Percentiles rank a stretch among this genome's conserved stretches.
Evolutionary conservation across 2,888 invertebrate species (phyloP).

Genomic region (Cheilosia variabilis): DNA sequence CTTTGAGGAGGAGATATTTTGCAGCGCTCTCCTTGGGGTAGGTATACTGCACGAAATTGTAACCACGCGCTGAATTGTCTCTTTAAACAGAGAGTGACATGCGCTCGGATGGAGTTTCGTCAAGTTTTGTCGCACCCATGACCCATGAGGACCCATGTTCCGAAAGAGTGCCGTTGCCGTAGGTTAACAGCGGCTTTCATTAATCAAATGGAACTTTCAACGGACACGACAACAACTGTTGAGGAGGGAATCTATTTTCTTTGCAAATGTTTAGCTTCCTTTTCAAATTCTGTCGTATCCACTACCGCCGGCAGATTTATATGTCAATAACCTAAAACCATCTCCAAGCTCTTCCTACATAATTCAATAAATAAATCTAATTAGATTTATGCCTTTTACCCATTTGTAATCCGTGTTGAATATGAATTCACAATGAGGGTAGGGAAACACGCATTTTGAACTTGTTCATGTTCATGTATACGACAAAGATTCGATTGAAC

Average conservation of each 20-base stretch:
- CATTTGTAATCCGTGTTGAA: too few species aligned
- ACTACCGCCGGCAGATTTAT: too few species aligned
- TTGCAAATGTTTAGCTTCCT: too few species aligned
- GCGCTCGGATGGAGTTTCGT: slow-evolving; percentile 41
- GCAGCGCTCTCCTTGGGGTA: slow-evolving; percentile 13
- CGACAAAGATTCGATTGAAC: background rate
- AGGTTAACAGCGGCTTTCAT: slow-evolving; percentile 49
- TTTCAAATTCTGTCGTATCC: too few species aligned
- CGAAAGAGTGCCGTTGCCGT: slow-evolving; percentile 41
- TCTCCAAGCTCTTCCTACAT: too few species aligned
- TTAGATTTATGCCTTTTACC: too few species aligned
- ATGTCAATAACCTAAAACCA: too few species aligned
- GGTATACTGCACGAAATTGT: slow-evolving; percentile 44
- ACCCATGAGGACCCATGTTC: slow-evolving; percentile 40
- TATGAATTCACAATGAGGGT: too few species aligned
- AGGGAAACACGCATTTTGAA: too few species aligned
- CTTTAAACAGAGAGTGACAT: slow-evolving; percentile 30
- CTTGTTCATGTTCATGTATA: too few species aligned
- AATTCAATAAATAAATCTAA: too few species aligned
- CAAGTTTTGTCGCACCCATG: slow-evolving; percentile 74
- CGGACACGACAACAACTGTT: slow-evolving; percentile 25
- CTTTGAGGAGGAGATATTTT: slow-evolving; percentile 16
- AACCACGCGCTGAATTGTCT: slow-evolving; percentile 20
- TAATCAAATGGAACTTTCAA: slow-evolving; percentile 48
- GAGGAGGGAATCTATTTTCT: background rate